phyloP scores from a whole-genome alignment of 1,140 invertebrate genomes.

The Platyscapa corneri region DNA sequence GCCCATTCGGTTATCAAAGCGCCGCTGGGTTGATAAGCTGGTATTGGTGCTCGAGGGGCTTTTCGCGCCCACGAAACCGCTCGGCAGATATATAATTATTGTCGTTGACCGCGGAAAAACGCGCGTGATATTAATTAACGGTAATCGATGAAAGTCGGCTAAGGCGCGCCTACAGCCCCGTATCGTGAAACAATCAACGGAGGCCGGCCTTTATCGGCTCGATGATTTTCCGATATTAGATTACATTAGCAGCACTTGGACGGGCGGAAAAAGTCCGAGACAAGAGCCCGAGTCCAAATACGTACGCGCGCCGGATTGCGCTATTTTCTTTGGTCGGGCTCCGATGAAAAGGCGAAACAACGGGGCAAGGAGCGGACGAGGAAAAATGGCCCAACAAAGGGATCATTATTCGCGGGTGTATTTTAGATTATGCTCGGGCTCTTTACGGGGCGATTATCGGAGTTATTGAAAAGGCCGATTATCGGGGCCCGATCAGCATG shows the following conservation, averaged over 20 bases:
- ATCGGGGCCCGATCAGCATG: background rate
- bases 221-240: background rate
- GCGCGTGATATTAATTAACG: background rate
- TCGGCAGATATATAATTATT: background rate
- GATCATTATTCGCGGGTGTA: background rate
- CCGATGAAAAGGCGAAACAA: background rate
- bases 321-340: no score
- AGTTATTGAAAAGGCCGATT: slow-evolving; percentile 7
- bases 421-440: no score
- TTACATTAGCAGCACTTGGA: background rate
- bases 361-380: background rate
- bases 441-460: background rate
- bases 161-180: background rate
- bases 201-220: background rate
- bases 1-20: background rate
- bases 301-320: no score
- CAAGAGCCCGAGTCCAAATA: background rate
- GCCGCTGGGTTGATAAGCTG: no score
- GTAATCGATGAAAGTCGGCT: background rate
- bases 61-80: background rate
- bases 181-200: background rate
- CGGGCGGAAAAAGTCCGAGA: background rate
- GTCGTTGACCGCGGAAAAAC: background rate
- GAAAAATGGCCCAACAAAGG: background rate
- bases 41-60: no score